phyloP scores from a whole-genome alignment of 2,888 invertebrate genomes.

The Tetragnatha montana region DNA sequence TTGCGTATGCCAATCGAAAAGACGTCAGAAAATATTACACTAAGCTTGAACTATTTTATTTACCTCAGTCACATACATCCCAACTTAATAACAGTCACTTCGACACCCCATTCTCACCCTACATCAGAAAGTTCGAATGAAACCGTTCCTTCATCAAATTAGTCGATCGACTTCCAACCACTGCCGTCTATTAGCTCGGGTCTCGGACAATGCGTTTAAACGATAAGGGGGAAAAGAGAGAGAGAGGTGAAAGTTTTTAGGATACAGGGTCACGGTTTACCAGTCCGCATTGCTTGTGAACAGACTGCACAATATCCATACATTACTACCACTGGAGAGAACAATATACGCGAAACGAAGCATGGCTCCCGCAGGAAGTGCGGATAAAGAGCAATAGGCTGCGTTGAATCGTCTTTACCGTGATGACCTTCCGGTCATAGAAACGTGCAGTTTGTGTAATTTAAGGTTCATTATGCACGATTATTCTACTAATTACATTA shows the following conservation, averaged over 20 bases:
- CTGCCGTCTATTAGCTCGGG: neutral
- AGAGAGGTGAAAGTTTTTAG: conserved; percentile 18
- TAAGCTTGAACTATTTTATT: too few species aligned
- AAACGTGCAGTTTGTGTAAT: neutral
- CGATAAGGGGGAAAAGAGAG: neutral
- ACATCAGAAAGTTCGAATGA: conserved; percentile 4
- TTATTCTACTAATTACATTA: too few species aligned
- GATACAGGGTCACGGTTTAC: conserved; percentile 37
- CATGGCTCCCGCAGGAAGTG: conserved; percentile 32
- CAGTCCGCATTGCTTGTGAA: neutral
- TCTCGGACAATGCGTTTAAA: neutral
- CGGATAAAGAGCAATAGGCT: conserved; percentile 3
- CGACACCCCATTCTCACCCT: too few species aligned
- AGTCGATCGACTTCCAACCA: neutral
- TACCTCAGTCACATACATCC: too few species aligned
- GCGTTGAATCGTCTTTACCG: neutral
- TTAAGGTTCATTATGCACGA: too few species aligned
- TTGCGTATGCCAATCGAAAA: too few species aligned
- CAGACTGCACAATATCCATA: neutral
- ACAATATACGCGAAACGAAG: conserved; percentile 11
- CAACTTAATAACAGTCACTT: too few species aligned
- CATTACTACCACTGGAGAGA: neutral
- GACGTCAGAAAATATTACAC: too few species aligned
- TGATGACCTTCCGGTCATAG: neutral
- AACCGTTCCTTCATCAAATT: conserved; percentile 15